Evolutionary conservation across 2,888 invertebrate species (phyloP), one percentile per base, ranked within the genome.

Genomic region (Orthosia cruda): DNA sequence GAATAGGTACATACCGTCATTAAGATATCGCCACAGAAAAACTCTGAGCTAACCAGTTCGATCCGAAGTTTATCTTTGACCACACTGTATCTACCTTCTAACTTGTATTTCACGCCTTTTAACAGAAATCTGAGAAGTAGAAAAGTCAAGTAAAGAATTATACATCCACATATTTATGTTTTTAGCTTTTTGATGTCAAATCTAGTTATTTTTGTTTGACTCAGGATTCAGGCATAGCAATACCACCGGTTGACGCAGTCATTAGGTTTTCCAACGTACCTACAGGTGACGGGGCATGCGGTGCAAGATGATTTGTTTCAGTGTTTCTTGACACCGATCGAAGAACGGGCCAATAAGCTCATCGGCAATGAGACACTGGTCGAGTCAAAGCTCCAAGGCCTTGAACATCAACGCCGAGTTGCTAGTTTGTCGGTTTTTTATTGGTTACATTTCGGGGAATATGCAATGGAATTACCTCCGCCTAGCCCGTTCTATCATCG

Each of bases 51-150:
- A 1, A 94, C 77, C 15, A 92, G 74, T 63, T 94, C 95, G 18
- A 96, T 87, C 1, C 87, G 86, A 0, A 94, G 88, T 67, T 89
- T 89, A 57, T 93, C 87, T n/a, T 90, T 85, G 54, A 93, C 77
- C 66, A 95, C 71, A 16, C 95, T 91, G 59, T 94, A 92, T 2
- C 94, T 91, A 13, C 94, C 96, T 77, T 95, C 92, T 81, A 95
- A 84, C 23, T 83, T 88, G 82, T 93, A 96, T 49, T 80, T 58
- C 2, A 93, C 95, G 55, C 93, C 84, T 84, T 91, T 93, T 23
- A 96, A 77, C 3, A 94, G 87, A 67, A 96, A 82, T 77, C 96
- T 96, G 70, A 68, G 85, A 61, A 45, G 9, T 50, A 16, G 49
- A 50, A 26, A 26, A 16, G 23, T 57, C 26, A 7, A 55, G 20